Evolutionary conservation across 1,140 invertebrate species (phyloP), one percentile per base, ranked within the genome.

Genomic region (Vanessa tameamea): DNA sequence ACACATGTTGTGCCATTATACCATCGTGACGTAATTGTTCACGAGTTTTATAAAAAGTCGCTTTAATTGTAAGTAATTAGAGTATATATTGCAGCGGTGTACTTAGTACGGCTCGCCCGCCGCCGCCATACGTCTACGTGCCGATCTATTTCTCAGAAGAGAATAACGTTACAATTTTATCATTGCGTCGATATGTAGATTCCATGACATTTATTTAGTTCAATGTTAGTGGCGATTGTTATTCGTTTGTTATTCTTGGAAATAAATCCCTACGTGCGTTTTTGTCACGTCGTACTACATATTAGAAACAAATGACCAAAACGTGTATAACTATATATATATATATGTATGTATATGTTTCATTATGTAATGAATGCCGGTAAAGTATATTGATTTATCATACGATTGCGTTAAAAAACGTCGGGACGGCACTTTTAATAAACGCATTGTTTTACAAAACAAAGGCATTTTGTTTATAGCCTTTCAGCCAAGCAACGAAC

Each of bases 381-480:
- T 9, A 8, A 9, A 43, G 6, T 31, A 43, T 43, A 43, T 9
- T 43, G 37, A 43, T 53, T 16, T n/a, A 20, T 57, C 16, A 55
- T 23, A 23, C 16, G 16, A 26, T 23, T 61, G 31, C 8, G 31
- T 61, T 31, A 61, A 61, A 61, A 59, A 59, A 11, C 20, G 23
- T 23, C 53, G 16, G 20, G 37, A 43, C 55, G 26, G 26, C 64
- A n/a, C 8, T 57, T 59, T 57, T 61, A 61, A 69, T 15, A 47
- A 57, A 57, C 20, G 31, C 16, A 59, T 57, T 69, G 66, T 67
- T 67, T 53, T 43, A 67, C 11, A 69, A 31, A 69, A 69, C 66
- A 69, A 69, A 47, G 3, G 53, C 51, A 59, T 31, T 57, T 57
- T 55, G 53, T 57, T 57, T 59, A 69, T 47, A 55, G 53, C 37